These are phyloP conservation scores for Nyctalus aviator DNA, from an alignment of 2,797 vertebrate species.

Conservation along the genomic window DNA sequence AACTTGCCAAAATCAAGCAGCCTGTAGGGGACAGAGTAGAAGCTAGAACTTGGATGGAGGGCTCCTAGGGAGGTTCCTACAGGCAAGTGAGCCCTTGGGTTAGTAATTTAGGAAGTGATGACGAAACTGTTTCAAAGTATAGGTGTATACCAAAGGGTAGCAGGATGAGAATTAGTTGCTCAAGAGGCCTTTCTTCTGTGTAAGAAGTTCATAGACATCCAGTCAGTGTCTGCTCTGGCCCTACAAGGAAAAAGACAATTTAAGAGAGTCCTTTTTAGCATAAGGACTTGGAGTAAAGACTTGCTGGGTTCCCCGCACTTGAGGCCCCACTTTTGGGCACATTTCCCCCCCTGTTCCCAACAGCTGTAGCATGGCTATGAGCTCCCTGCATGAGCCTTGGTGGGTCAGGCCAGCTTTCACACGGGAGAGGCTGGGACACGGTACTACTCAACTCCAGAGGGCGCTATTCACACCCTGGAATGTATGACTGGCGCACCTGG, in stretches of 20 bases:
- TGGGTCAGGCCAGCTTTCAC: neutral
- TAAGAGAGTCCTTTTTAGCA: neutral
- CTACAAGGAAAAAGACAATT: neutral
- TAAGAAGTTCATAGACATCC: neutral
- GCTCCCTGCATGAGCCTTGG: neutral
- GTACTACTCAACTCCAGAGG: neutral
- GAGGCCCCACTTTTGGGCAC: neutral
- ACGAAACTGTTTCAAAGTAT: slow-evolving; percentile 50
- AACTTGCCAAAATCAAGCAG: neutral
- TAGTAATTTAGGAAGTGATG: slow-evolving; percentile 62
- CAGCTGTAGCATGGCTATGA: neutral
- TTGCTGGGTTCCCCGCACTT: neutral
- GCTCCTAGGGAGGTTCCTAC: neutral
- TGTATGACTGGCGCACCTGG: neutral
- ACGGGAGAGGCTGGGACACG: accelerated
- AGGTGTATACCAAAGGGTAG: neutral
- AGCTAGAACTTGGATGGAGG: neutral
- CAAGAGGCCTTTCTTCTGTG: neutral
- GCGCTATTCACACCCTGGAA: neutral
- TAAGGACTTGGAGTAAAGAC: neutral
- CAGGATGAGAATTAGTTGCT: neutral
- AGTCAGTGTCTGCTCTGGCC: neutral
- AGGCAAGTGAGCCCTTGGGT: neutral
- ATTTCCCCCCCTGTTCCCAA: neutral
- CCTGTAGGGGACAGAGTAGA: neutral